Conservation (phyloP, 2,797 vertebrate species). For the Malacoctenus gilli region DNA sequence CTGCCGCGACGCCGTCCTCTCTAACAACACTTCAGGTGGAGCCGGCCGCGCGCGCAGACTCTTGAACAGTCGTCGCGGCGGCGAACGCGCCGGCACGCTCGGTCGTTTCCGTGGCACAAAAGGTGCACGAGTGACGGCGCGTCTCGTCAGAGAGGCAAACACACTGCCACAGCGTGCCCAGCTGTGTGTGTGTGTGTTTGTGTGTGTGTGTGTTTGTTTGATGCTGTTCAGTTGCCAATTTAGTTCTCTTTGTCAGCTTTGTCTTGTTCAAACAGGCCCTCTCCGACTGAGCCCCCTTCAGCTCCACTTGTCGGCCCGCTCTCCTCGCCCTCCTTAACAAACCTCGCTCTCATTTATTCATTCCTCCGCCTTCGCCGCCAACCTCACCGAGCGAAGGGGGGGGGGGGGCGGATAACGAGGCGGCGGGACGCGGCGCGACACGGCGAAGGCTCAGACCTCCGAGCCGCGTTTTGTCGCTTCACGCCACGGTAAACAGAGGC, state of each 20-base stretch:
- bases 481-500: too few species aligned
- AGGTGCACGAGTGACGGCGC: background rate
- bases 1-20: background rate
- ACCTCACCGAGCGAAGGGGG: slow-evolving; percentile 18
- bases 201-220: slow-evolving; percentile 46
- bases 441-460: background rate
- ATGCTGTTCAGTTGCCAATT: slow-evolving; percentile 50
- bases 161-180: background rate
- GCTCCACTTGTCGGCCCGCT: slow-evolving; percentile 49
- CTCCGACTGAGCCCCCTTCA: slow-evolving; percentile 66
- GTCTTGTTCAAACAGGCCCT: slow-evolving; percentile 46
- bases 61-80: background rate
- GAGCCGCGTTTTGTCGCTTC: too few species aligned
- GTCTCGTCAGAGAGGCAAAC: slow-evolving; percentile 8
- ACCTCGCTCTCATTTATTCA: slow-evolving; percentile 58
- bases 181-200: slow-evolving; percentile 8
- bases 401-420: slow-evolving; percentile 32
- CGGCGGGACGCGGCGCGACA: background rate
- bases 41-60: too few species aligned
- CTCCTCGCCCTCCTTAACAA: slow-evolving; percentile 44
- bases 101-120: background rate
- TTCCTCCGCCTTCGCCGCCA: slow-evolving; percentile 22
- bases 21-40: background rate
- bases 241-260: slow-evolving; percentile 56
- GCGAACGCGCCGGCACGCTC: background rate